Base-by-base conservation (phyloP, 2,888 invertebrate genomes). In the Heterodera filipjevi region DNA sequence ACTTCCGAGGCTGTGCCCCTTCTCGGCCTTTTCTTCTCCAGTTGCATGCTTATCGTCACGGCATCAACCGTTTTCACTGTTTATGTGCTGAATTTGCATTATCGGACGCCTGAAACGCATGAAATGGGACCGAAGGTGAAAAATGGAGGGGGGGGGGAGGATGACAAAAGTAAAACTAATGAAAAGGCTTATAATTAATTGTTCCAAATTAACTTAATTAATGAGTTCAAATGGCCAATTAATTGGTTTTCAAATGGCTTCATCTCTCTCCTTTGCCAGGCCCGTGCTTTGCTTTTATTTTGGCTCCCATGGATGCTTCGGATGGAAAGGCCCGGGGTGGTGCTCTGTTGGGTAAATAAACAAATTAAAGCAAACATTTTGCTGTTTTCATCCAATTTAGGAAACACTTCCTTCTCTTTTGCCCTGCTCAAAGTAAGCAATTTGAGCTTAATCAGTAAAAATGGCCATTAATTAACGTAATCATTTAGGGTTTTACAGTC, bases 1-100 rank as follows among this genome's bases (percentile, higher is more conserved):
- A 84, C 85, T 30, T 97, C 97, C 91, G 98, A 98, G 92, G 96
- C 97, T 91, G 94, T 98, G 92, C 97, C 98, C 91, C 93, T 97
- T 91, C 94, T 98, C 94, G 89, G 88, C 72, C 86, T 89, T 39
- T 89, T 89, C 84, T 89, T 89, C 82, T 86, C 88, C 49, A 88
- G 86, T 76, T 89, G 88, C 83, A 89, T 89, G 89, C 85, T 89
- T 30, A 86, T 89, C 44, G 89, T 89, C 12, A 89, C 89, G 6
- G 87, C 87, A 10, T 89, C 89, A 3, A 89, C 89, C 2, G 86
- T 88, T 6, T 89, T 89, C 83, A 89, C 88, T 12, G 89, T 89
- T n/a, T 86, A 89, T 78, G 89, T 89, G 12, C 81, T 89, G 66
- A 89, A 89, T 79, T 80, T 89, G 66, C 89, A 89, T 78, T 87